These are phyloP conservation scores for Lepidurus packardi DNA, from an alignment of 1,140 invertebrate species.

Conservation along the genomic window DNA sequence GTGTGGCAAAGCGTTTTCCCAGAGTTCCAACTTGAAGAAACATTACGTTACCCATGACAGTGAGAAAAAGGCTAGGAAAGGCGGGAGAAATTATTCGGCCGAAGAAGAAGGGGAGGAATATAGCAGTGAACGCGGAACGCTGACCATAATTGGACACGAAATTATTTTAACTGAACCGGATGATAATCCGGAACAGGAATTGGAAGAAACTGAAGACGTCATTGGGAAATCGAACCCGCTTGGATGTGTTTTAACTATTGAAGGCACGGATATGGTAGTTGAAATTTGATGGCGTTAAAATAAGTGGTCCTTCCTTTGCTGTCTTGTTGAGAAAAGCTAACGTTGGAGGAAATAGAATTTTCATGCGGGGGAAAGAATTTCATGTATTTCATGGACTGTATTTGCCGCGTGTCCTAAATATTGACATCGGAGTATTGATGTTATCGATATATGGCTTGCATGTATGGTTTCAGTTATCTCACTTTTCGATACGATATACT, in stretches of 20 bases:
- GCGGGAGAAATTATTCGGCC: neutral
- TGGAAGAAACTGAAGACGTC: constrained; percentile 13
- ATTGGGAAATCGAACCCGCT: neutral
- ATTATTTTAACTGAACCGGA: neutral
- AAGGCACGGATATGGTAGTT: neutral
- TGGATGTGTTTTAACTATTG: neutral
- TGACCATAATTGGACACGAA: neutral
- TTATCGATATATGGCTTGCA: no score
- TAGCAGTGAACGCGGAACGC: neutral
- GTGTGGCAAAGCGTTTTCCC: constrained; percentile 43
- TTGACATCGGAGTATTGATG: no score
- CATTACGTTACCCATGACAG: constrained; percentile 36
- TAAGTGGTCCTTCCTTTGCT: neutral
- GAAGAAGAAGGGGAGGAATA: constrained; percentile 21
- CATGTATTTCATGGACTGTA: no score
- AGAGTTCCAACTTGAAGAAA: constrained; percentile 41
- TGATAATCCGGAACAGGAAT: neutral
- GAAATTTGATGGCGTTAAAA: neutral
- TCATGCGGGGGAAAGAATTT: no score
- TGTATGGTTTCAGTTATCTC: neutral
- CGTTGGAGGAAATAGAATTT: no score
- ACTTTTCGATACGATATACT: neutral
- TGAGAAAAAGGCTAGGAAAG: constrained; percentile 11
- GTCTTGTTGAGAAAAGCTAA: no score
- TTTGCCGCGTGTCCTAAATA: no score